These are phyloP conservation scores for Coecobrya sp. DNA, from an alignment of 2,888 invertebrate genomes.

Conservation along the genomic window DNA sequence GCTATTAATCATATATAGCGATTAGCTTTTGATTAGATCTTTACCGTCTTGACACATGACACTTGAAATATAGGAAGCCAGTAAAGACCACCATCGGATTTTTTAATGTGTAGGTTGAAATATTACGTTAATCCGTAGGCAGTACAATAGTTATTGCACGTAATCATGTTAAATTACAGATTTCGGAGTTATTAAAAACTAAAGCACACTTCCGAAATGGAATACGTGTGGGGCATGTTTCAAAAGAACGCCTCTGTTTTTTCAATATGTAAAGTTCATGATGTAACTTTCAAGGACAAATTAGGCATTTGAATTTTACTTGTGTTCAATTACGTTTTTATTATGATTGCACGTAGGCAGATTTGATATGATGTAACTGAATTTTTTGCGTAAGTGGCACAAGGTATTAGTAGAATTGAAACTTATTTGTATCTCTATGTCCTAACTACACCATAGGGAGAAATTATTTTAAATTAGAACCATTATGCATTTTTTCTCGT, in stretches of 20 bases:
- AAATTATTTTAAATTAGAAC: neutral
- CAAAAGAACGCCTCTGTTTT: neutral
- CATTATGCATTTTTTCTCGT: too few relatives aligned
- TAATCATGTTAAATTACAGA: too few relatives aligned
- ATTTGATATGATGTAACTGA: constrained; percentile 34
- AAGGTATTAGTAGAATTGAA: neutral
- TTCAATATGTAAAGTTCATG: neutral
- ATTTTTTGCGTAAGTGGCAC: neutral
- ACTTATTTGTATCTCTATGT: neutral
- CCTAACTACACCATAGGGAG: neutral
- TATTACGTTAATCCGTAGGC: too few relatives aligned
- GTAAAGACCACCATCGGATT: too few relatives aligned
- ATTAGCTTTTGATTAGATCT: constrained; percentile 38
- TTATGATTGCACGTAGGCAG: constrained; percentile 40
- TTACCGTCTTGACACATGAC: neutral
- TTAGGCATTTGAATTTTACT: neutral
- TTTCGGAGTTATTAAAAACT: too few relatives aligned
- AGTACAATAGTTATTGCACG: too few relatives aligned
- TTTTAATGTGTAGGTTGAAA: too few relatives aligned
- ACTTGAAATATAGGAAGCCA: too few relatives aligned
- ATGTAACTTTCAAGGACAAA: constrained; percentile 61
- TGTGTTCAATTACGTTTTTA: neutral
- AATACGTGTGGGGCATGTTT: neutral
- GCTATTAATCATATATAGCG: neutral
- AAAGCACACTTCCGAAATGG: neutral